Percentiles rank a stretch among this genome's conserved stretches.
These are phyloP conservation scores for Acutogordius australiensis DNA, from an alignment of 2,888 invertebrate genomes.

Conservation along the genomic window DNA sequence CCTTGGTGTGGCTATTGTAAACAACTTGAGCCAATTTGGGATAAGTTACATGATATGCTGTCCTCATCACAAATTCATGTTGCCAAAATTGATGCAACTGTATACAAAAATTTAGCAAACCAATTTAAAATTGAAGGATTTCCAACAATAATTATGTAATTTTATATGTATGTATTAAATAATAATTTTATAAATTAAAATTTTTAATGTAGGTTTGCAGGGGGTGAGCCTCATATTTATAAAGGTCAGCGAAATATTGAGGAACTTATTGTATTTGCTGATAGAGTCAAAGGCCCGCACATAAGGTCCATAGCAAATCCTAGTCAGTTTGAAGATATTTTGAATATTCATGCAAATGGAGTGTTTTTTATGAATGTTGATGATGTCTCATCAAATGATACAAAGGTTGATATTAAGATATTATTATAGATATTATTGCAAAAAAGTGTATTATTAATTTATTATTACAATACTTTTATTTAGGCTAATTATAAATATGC, in stretches of 20 bases:
- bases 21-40: background rate
- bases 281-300: background rate
- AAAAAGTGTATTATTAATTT: no score
- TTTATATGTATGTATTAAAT: background rate
- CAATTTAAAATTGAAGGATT: constrained; percentile 2
- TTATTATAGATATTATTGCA: no score
- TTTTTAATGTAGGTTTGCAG: background rate
- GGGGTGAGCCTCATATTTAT: background rate
- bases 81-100: background rate
- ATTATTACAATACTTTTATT: background rate
- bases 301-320: background rate
- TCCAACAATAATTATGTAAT: constrained; percentile 10
- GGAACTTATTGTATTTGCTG: background rate
- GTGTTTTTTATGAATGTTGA: constrained; percentile 5
- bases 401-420: background rate
- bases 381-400: background rate
- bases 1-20: constrained; percentile 3
- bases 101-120: background rate
- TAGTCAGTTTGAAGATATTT: background rate
- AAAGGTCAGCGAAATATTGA: background rate
- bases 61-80: background rate
- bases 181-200: background rate
- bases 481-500: background rate
- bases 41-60: background rate
- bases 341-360: background rate